These are phyloP conservation scores for Plectrocnemia conspersa DNA, from an alignment of 1,140 invertebrate species.

Conservation along the genomic window DNA sequence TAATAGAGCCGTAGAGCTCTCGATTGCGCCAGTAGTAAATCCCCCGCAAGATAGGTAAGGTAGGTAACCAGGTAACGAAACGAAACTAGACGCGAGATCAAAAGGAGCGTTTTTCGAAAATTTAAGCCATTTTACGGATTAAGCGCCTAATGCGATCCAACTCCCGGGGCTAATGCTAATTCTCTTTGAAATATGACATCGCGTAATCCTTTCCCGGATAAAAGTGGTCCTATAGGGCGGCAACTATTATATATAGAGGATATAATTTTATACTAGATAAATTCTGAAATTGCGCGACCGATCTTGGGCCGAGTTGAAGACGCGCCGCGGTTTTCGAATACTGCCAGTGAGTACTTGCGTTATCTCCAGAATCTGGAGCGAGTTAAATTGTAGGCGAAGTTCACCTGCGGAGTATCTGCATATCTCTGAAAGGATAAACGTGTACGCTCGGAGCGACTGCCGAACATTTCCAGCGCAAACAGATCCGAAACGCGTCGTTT, in stretches of 20 bases:
- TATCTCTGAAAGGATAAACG: conserved; percentile 21
- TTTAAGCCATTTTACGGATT: conserved; percentile 13
- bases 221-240: conserved; percentile 1
- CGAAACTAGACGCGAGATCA: conserved; percentile 6
- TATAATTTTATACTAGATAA: conserved; percentile 12
- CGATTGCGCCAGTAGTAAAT: too few relatives aligned
- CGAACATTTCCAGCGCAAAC: conserved; percentile 20
- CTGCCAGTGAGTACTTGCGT: too few relatives aligned
- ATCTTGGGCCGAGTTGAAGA: neutral
- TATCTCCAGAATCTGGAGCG: too few relatives aligned
- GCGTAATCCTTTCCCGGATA: conserved; percentile 13
- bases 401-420: conserved; percentile 14
- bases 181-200: conserved; percentile 21
- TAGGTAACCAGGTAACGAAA: too few relatives aligned
- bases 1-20: too few relatives aligned
- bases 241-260: too few relatives aligned
- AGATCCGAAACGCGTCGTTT: too few relatives aligned
- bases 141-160: conserved; percentile 11
- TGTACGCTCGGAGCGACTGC: conserved; percentile 15
- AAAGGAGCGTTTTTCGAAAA: conserved; percentile 11
- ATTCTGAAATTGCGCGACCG: neutral
- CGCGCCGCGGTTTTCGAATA: conserved; percentile 2
- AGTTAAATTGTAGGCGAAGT: conserved; percentile 24
- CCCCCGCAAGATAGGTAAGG: too few relatives aligned
- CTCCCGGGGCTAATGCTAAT: conserved; percentile 9